Base-by-base conservation (phyloP, 2,888 invertebrate genomes). In the Microctonus hyperodae region DNA sequence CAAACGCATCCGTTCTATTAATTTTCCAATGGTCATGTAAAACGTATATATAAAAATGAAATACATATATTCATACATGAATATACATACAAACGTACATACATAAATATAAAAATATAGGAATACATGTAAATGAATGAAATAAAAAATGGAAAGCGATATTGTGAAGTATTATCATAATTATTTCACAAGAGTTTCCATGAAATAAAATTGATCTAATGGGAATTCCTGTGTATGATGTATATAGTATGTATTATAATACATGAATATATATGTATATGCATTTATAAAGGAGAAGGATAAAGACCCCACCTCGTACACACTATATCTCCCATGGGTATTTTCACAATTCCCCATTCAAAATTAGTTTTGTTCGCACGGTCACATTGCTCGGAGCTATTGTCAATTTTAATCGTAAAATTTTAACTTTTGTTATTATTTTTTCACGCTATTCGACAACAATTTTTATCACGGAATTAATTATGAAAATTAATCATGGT, bases 311-410 rank as follows among this genome's bases (percentile, higher is more conserved):
- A 65, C 62, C 37, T 53, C 40, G 25, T 37, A 35, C 51, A 25
- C 53, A 22, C 37, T n/a, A 35, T n/a, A 20, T 23, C 51, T 62
- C 37, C 35, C 53, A 51, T 23, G n/a, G 48, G 53, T 16, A 16
- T 37, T 51, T 57, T 58, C 51, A 28, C 58, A 37, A 58, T 65
- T 65, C 58, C 48, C 25, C 64, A 59, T 51, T 59, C 37, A 11
- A 35, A 65, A 51, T 65, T 65, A 50, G 64, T 58, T 51, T 33
- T 57, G 64, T 65, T 44, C 28, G 16, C 16, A 40, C 64, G 22
- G n/a, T 48, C 37, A 44, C 28, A 57, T 58, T 58, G 48, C 35
- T 51, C 64, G 50, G 20, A 50, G 23, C 40, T 40, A 16, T 50
- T 63, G 25, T 25, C 16, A 28, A 59, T 48, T 59, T 28, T 25